These are phyloP conservation scores for Diprion similis DNA, from an alignment of 1,140 invertebrate species.

Conservation along the genomic window DNA sequence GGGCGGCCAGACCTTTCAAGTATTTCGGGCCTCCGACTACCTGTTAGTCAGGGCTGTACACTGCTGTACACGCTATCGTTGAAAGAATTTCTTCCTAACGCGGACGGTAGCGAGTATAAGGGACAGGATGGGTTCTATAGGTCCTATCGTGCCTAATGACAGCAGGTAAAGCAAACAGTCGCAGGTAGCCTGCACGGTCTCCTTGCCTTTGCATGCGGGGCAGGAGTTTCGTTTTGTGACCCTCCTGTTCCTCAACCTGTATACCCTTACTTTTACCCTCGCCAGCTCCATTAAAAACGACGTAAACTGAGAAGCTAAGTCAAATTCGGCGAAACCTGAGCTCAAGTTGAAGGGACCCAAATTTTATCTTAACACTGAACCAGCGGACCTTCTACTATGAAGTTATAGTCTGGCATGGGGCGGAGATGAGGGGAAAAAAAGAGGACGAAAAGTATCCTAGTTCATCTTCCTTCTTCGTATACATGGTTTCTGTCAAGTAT, in stretches of 20 bases:
- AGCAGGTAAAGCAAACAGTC: conserved; percentile 13
- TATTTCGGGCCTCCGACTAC: conserved; percentile 8
- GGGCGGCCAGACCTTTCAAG: neutral
- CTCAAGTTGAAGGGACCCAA: neutral
- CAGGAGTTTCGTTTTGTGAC: neutral
- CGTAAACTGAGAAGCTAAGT: conserved; percentile 3
- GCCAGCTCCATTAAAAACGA: neutral
- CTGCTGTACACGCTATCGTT: neutral
- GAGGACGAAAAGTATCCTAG: too few species aligned
- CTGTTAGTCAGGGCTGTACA: neutral
- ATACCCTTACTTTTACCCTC: neutral
- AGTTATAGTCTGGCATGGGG: too few species aligned
- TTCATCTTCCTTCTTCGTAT: too few species aligned
- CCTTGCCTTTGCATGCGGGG: neutral
- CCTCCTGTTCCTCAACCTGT: neutral
- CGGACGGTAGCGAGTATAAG: too few species aligned
- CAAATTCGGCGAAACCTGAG: conserved; percentile 11
- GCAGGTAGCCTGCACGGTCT: neutral
- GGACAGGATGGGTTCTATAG: neutral
- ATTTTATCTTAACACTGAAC: neutral
- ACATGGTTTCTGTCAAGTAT: too few species aligned
- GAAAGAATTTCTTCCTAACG: too few species aligned
- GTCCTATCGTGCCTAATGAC: conserved; percentile 1
- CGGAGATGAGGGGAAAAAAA: too few species aligned
- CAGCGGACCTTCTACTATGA: too few species aligned